phyloP scores from a whole-genome alignment of 2,113 vertebrate species.

The Suncus etruscus region DNA sequence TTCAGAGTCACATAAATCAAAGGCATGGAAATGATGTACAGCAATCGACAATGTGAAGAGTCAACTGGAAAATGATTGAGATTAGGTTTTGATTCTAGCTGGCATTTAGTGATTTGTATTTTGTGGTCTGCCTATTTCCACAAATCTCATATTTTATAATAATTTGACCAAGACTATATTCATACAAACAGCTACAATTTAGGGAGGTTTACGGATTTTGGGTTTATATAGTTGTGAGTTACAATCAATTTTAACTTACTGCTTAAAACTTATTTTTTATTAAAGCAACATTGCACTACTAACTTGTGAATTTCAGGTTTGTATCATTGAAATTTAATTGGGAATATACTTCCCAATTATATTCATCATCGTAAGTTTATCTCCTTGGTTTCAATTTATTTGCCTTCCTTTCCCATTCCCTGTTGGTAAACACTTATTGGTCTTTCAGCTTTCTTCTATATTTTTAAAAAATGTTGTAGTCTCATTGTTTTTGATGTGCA shows the following conservation, averaged over 20 bases:
- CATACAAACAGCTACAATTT: background rate
- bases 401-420: too few species aligned
- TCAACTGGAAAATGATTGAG: constrained; percentile 24
- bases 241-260: constrained; percentile 21
- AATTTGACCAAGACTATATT: constrained; percentile 14
- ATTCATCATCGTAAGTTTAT: too few species aligned
- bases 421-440: too few species aligned
- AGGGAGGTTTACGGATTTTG: background rate
- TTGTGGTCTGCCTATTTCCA: background rate
- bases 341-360: too few species aligned
- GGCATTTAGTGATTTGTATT: background rate
- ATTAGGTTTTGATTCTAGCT: background rate
- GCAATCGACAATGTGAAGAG: background rate
- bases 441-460: too few species aligned
- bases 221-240: background rate
- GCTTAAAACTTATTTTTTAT: too few species aligned
- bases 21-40: background rate
- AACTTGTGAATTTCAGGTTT: too few species aligned
- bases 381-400: too few species aligned
- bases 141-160: background rate
- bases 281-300: too few species aligned
- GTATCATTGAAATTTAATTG: too few species aligned
- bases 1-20: constrained; percentile 17
- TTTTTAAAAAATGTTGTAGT: too few species aligned
- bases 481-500: too few species aligned